Base-by-base conservation (phyloP, 2,888 invertebrate genomes). In the Cylloceria caligata region DNA sequence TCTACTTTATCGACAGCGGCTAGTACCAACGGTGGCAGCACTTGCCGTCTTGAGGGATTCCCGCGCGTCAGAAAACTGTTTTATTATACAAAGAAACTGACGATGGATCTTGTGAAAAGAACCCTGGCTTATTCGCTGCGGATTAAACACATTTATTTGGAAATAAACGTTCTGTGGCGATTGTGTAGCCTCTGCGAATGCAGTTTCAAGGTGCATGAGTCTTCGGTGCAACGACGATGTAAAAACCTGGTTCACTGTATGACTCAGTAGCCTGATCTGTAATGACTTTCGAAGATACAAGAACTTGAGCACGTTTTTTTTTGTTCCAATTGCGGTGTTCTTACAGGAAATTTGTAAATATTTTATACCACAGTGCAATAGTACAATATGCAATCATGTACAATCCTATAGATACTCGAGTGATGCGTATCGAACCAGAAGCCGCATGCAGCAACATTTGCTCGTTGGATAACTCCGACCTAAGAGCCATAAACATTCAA, bases 401-500 rank as follows among this genome's bases (percentile, higher is more conserved):
- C 27, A 34, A 27, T 27, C 16, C 3, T 45, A 42, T 30, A 42
- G 42, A 45, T 65, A 42, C 24, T 13, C 11, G 52, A 39, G 19
- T 60, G 24, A 65, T 73, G 49, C 24, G 74, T 74, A 65, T 75
- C 47, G 55, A 71, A 39, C 72, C 24, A 6, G 19, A 39, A 67
- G 27, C 39, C 27, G 24, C 57, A 16, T 42, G 62, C 11, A 39
- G 52, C 19, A n/a, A 16, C 42, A 13, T 39, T 24, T 62, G 24
- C 45, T 83, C 60, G 80, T 83, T 80, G 78, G 78, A 84, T 80
- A 83, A 83, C 62, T 62, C 34, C 36, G 52, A 74, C 36, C 65
- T 42, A 13, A 19, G 42, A 67, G 64, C 65, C 64, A 76, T 72
- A 73, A 77, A 78, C 52, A 65, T 69, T 73, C 71, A 47, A 72